Evolutionary conservation across 2,113 vertebrate species (phyloP), one percentile per base, ranked within the genome.

Genomic region (Propithecus coquereli): DNA sequence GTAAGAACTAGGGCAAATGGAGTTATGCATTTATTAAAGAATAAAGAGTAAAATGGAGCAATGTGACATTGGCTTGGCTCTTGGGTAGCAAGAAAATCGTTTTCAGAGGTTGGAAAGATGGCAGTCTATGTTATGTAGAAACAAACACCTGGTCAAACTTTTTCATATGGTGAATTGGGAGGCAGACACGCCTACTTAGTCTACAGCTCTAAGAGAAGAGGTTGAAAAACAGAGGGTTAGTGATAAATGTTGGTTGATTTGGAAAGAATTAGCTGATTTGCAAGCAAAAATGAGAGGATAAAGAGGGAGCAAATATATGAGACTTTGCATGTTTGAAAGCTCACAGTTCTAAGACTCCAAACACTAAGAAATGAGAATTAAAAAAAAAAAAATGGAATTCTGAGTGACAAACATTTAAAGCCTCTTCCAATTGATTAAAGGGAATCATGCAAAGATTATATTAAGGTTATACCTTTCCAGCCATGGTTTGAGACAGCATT

Each of bases 61-160:
- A 59, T 63, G 47, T 94, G 59, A 63, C 22, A n/a, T 65, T 93
- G 47, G 47, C 9, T 90, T 95, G 32, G 20, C 68, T 89, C 59
- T 91, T 47, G 34, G 5, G 32, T 93, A 45, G 45, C 63, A 96
- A 83, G 57, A 91, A 96, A 95, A 68, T 25, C 68, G 34, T 57
- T 86, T 66, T 68, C 66, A 90, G 65, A 94, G 57, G 57, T 52
- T 95, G 20, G 43, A 85, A 84, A 95, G 37, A 94, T 71, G 27
- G 52, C 8, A 89, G 18, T 45, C 90, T 14, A 18, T 77, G 32
- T 61, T 66, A 93, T 59, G 10, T 27, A 93, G 34, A 94, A 45
- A 76, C 17, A 89, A 90, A 85, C 11, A 68, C 16, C n/a, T 83
- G 22, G 8, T 94, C 65, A 91, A 68, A 63, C 27, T 63, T 85